Evolutionary conservation across 1,140 invertebrate species (phyloP), one percentile per base, ranked within the genome.

Genomic region (Drosophila hydei): DNA sequence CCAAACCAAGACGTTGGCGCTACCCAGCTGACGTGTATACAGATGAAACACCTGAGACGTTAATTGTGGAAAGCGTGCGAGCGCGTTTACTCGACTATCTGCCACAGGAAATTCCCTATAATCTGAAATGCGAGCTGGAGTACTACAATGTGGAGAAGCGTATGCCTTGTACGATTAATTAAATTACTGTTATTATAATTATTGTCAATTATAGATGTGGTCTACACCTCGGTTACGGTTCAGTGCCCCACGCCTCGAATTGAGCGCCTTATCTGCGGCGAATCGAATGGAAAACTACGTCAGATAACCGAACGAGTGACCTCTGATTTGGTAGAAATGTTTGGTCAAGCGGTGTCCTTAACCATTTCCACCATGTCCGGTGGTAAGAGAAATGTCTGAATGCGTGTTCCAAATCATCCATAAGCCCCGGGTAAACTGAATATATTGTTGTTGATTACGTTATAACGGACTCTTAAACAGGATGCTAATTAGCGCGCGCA

Each of bases 51-150:
- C 94, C 95, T 0, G 93, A 95, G 79, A 92, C 93, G 2, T 91
- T 98, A 18, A 95, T 96, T 65, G 89, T 94, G 47, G 92, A 94
- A 67, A 95, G 95, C 40, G 95, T 98, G 1, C 93, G 95, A 77
- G 96, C 97, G 19, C 96, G 95, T 78, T 92, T 98, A 12, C 89
- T 98, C 30, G 96, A 98, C 84, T 93, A 94, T 90, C 92, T 98
- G 45, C 93, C 94, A 1, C 93, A 97, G 72, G 96, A 98, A 92
- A 94, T 98, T 38, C 97, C 97, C 2, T 98, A 98, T 78, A 93
- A 92, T 51, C 87, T 97, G 1, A 90, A 93, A 65, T 93, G 95
- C 23, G 83, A 93, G 56, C 77, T 96, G 1, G 95, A 96, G 89
- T 94, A 94, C 89, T 95, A 94, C 83, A 94, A 95, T 67, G 90